Evolutionary conservation across 2,113 vertebrate genomes (phyloP).

Genomic region (Mustela nigripes): DNA sequence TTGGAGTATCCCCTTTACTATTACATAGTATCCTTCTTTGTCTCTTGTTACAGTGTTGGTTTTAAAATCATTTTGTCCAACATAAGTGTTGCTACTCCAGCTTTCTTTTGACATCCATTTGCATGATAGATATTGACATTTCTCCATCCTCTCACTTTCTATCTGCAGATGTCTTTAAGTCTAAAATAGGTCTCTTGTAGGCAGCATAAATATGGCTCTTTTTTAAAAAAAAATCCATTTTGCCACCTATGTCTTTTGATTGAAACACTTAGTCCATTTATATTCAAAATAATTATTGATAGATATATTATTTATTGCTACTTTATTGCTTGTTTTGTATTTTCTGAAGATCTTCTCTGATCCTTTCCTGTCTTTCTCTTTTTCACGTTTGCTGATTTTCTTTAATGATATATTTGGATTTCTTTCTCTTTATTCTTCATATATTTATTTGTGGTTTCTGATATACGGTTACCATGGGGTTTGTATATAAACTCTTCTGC

Average conservation of each 20-base stretch:
- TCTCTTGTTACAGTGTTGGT: background rate
- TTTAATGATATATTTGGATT: background rate
- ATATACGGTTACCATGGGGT: background rate
- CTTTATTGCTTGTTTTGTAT: background rate
- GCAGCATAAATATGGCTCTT: background rate
- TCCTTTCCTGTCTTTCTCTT: background rate
- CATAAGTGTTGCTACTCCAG: background rate
- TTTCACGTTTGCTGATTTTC: background rate
- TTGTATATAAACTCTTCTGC: background rate
- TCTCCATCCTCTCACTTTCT: background rate
- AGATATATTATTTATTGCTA: background rate
- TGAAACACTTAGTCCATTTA: background rate
- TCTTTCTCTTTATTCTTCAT: background rate
- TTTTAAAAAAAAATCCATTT: background rate
- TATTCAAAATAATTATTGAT: background rate
- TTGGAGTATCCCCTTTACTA: background rate
- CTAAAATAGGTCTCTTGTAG: background rate
- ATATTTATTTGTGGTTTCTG: background rate
- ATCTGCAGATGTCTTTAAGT: background rate
- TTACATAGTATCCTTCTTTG: background rate
- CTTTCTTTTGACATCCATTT: background rate
- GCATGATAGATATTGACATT: background rate
- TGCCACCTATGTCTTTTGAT: background rate
- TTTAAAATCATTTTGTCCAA: background rate
- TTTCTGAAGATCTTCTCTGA: background rate